phyloP scores from a whole-genome alignment of 2,888 invertebrate species.

The Drosophila recens region DNA sequence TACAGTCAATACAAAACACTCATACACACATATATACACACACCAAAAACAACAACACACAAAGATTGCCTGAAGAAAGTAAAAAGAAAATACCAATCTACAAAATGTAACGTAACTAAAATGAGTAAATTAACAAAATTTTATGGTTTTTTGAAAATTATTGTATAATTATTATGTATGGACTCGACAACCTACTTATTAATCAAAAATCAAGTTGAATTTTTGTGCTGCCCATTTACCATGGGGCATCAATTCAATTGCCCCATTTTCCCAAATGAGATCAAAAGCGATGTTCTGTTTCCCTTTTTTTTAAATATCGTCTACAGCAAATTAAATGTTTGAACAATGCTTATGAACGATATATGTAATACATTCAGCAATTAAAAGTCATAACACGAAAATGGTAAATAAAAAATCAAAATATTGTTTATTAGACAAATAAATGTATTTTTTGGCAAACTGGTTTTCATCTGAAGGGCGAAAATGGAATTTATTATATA shows the following conservation, averaged over 20 bases:
- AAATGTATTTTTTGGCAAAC: conserved; percentile 36
- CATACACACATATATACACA: conserved; percentile 16
- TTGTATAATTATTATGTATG: conserved; percentile 35
- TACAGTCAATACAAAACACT: too few species aligned
- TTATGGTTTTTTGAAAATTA: conserved; percentile 51
- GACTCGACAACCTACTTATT: conserved; percentile 3
- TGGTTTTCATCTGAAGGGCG: conserved; percentile 15
- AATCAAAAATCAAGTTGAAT: conserved; percentile 37
- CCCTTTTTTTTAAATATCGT: conserved; percentile 5
- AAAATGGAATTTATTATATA: neutral
- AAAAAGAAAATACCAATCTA: conserved; percentile 41
- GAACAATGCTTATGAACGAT: conserved; percentile 19
- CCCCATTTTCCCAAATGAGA: conserved; percentile 14
- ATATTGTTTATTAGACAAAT: conserved; percentile 74
- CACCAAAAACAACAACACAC: conserved; percentile 12
- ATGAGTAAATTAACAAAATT: conserved; percentile 47
- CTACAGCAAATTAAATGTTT: conserved; percentile 24
- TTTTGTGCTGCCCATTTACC: conserved; percentile 29
- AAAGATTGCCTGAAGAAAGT: conserved; percentile 29
- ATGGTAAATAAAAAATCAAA: conserved; percentile 73
- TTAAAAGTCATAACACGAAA: conserved; percentile 40
- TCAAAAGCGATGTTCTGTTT: conserved; percentile 9
- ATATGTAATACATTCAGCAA: conserved; percentile 36
- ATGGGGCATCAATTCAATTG: conserved; percentile 11
- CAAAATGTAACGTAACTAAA: conserved; percentile 31